phyloP scores from a whole-genome alignment of 2,113 vertebrate species.

The Rhinoptilus africanus region DNA sequence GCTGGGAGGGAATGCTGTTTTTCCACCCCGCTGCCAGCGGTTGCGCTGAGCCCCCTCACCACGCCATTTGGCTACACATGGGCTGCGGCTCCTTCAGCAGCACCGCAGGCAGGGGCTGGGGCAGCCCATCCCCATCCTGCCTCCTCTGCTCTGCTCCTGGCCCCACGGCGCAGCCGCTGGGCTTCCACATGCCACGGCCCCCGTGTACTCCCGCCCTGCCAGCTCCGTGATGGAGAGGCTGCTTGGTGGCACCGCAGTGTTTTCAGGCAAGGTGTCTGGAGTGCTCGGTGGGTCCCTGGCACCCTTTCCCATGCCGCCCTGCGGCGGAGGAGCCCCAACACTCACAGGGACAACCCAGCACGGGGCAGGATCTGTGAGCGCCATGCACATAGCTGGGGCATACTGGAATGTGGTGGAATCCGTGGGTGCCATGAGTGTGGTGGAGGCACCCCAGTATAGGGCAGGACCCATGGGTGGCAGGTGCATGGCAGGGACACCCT shows the following conservation, averaged over 20 bases:
- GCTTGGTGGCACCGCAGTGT: fast-evolving
- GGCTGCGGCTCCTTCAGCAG: background rate
- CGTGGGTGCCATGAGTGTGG: fast-evolving
- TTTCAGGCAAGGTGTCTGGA: background rate
- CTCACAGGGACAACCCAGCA: background rate
- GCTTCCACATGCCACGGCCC: fast-evolving
- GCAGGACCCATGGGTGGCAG: background rate
- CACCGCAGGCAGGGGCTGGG: background rate
- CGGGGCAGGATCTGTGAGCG: background rate
- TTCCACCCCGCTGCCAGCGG: fast-evolving
- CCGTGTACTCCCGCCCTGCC: fast-evolving
- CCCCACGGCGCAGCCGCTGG: fast-evolving
- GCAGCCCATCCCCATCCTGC: background rate
- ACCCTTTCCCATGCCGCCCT: background rate
- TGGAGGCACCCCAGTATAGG: fast-evolving
- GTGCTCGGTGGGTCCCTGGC: fast-evolving
- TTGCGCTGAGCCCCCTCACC: background rate
- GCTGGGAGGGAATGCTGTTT: background rate
- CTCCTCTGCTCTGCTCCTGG: background rate
- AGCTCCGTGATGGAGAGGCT: fast-evolving
- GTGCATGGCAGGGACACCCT: fast-evolving
- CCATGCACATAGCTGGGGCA: fast-evolving
- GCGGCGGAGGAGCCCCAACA: background rate
- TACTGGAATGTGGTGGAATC: too few species aligned
- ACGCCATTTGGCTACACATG: background rate